phyloP scores from a whole-genome alignment of 2,113 vertebrate genomes.

The Indri indri region DNA sequence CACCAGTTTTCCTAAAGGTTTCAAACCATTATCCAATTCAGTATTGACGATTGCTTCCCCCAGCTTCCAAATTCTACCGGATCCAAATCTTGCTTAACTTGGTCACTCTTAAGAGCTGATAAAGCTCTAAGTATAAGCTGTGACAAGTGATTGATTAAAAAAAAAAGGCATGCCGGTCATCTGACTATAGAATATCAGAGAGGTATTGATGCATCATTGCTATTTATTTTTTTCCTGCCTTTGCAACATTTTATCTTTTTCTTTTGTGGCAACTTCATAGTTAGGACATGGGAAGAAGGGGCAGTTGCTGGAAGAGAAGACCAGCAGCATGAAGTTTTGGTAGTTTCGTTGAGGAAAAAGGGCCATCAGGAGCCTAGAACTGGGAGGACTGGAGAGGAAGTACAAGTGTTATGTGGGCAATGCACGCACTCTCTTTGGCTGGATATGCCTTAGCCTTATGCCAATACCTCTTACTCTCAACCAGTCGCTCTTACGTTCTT shows the following conservation, averaged over 20 bases:
- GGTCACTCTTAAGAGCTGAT: not conserved
- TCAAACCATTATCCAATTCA: not conserved
- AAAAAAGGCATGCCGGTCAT: not conserved
- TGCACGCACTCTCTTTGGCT: not conserved
- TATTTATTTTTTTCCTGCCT: not conserved
- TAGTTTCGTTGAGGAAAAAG: not conserved
- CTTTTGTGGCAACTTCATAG: not conserved
- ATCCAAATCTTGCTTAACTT: not conserved
- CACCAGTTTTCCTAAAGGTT: not conserved
- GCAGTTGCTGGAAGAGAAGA: not conserved
- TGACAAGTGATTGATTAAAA: not conserved
- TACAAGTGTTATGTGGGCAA: not conserved
- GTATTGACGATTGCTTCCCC: not conserved
- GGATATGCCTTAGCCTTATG: not conserved
- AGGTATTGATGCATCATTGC: not conserved
- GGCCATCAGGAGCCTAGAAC: not conserved
- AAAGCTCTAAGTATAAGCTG: not conserved
- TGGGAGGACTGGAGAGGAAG: not conserved
- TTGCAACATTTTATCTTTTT: not conserved
- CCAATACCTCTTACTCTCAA: not conserved
- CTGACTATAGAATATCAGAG: not conserved
- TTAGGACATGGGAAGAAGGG: not conserved
- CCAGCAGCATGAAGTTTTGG: not conserved
- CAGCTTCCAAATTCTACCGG: not conserved
- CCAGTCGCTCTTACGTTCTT: not conserved